Conservation (phyloP, 2,888 invertebrate species). For the Tiliacea aurago region DNA sequence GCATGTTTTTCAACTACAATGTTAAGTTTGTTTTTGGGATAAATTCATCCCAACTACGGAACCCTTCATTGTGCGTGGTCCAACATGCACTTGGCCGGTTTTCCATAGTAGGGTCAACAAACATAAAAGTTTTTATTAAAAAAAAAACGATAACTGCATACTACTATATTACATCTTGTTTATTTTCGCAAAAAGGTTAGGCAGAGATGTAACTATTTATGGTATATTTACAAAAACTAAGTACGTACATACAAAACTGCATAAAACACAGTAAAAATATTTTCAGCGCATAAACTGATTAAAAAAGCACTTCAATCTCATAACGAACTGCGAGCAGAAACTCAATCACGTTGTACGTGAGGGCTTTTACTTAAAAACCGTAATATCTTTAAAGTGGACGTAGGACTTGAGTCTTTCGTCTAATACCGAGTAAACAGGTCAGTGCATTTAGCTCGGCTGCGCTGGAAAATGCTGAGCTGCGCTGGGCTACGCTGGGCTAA, state of each 20-base stretch:
- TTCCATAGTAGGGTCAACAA: no score
- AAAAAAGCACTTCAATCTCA: slow-evolving; percentile 42
- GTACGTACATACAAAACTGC: not conserved
- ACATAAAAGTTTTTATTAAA: no score
- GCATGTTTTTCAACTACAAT: no score
- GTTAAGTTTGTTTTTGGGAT: no score
- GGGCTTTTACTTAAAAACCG: slow-evolving; percentile 48
- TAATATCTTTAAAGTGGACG: slow-evolving; percentile 37
- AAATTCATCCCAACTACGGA: no score
- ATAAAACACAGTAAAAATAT: not conserved
- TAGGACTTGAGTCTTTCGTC: slow-evolving; percentile 26
- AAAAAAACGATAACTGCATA: no score
- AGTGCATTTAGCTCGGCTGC: slow-evolving; percentile 52
- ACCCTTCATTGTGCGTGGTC: no score
- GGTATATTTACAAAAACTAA: not conserved
- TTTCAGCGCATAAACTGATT: slow-evolving; percentile 36
- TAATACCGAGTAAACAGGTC: slow-evolving; percentile 47
- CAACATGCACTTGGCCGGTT: no score
- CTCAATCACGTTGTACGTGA: slow-evolving; percentile 38
- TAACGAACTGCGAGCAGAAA: slow-evolving; percentile 46
- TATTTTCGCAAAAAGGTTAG: no score
- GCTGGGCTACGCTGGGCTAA: slow-evolving; percentile 38
- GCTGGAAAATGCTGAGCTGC: slow-evolving; percentile 19
- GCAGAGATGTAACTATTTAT: no score
- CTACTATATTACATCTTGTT: no score